Conservation (phyloP, 2,888 invertebrate species). For the Autographa pulchrina region DNA sequence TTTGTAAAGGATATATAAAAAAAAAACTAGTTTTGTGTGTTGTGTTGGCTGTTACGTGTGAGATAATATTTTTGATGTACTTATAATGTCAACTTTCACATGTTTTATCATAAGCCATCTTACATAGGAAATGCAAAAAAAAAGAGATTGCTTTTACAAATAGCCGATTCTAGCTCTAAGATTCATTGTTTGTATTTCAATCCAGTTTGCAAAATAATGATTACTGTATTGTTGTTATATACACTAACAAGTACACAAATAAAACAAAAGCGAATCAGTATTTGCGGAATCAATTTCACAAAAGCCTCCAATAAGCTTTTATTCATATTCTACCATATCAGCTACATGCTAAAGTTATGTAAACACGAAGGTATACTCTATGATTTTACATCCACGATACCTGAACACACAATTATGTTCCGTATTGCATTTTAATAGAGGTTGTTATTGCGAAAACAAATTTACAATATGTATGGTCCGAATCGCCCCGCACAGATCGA, state of each 20-base stretch:
- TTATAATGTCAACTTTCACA: too few relatives aligned
- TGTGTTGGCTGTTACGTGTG: too few relatives aligned
- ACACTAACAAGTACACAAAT: background rate
- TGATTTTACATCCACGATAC: slow-evolving; percentile 51
- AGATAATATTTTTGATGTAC: too few relatives aligned
- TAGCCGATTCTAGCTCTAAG: too few relatives aligned
- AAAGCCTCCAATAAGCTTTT: slow-evolving; percentile 20
- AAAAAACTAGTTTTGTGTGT: too few relatives aligned
- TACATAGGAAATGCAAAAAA: too few relatives aligned
- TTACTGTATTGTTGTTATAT: background rate
- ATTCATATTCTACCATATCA: slow-evolving; percentile 30
- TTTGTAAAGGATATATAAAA: background rate
- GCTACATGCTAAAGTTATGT: slow-evolving; percentile 39
- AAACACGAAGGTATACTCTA: slow-evolving; percentile 49
- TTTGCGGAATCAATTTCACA: slow-evolving; percentile 20
- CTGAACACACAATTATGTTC: slow-evolving; percentile 51
- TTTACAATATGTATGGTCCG: slow-evolving; percentile 72
- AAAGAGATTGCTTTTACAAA: too few relatives aligned
- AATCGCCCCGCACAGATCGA: slow-evolving; percentile 82
- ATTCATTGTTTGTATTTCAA: too few relatives aligned
- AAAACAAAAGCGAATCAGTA: background rate
- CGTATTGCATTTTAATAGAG: slow-evolving; percentile 62
- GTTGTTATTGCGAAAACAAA: slow-evolving; percentile 62
- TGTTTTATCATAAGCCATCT: too few relatives aligned
- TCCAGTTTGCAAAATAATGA: slow-evolving; percentile 10